A percentile compares a stretch with the other conserved stretches of the same genome.
Evolutionary conservation across 1,140 invertebrate genomes (phyloP).

Genomic region (Rhizoglyphus robini): DNA sequence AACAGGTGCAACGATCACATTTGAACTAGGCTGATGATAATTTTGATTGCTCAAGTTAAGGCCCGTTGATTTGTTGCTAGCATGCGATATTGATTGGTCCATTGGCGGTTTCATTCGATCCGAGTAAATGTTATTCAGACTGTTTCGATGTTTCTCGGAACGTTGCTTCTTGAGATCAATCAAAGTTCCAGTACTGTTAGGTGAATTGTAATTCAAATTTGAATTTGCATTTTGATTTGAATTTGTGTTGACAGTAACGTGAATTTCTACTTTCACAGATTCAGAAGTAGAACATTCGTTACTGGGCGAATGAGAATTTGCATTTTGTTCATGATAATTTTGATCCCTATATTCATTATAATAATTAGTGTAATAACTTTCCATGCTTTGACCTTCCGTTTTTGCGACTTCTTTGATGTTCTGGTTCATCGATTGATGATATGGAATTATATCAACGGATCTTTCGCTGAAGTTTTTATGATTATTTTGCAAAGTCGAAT

Average conservation of each 20-base stretch:
- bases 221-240: constrained; percentile 45
- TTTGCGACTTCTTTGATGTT: neutral
- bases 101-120: neutral
- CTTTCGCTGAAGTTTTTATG: neutral
- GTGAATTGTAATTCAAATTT: constrained; percentile 71
- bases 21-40: too few species aligned
- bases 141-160: constrained; percentile 34
- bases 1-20: too few species aligned
- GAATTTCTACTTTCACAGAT: constrained; percentile 29
- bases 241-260: constrained; percentile 35
- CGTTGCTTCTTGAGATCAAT: constrained; percentile 79
- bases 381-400: neutral
- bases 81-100: neutral
- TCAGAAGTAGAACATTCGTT: constrained; percentile 12
- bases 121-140: constrained; percentile 14
- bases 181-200: constrained; percentile 43
- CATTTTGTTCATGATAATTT: neutral
- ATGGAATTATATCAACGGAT: neutral
- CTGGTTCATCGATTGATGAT: neutral
- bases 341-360: neutral
- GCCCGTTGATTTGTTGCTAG: too few species aligned
- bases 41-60: too few species aligned
- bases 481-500: too few species aligned
- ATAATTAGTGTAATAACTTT: constrained; percentile 5
- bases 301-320: neutral